Conservation (phyloP, 2,113 vertebrate genomes). For the Ophthalmotilapia sp. region DNA sequence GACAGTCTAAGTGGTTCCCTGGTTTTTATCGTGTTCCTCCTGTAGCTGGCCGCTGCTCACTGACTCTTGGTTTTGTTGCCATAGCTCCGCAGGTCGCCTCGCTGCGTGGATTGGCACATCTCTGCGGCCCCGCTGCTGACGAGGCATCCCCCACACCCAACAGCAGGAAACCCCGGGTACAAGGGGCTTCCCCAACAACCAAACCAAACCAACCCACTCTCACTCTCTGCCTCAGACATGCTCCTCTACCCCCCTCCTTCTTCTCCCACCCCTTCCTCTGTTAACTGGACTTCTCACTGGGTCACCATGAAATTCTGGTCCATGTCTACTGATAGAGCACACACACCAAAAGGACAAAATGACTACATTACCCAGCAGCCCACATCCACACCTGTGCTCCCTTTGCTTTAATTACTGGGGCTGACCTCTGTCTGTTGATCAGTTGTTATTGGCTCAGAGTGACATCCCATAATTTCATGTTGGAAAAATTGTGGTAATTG, state of each 20-base stretch:
- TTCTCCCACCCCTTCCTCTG: conserved; percentile 41
- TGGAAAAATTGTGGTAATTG: conserved; percentile 2
- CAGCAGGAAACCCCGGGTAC: conserved; percentile 51
- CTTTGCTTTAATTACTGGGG: background rate
- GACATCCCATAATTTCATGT: conserved; percentile 62
- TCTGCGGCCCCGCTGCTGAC: conserved; percentile 5
- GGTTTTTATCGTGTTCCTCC: background rate
- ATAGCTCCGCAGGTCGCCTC: conserved; percentile 40
- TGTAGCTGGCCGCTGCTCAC: conserved; percentile 9
- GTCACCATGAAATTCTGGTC: conserved; percentile 73
- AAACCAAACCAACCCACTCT: conserved; percentile 21
- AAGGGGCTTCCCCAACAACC: conserved; percentile 34
- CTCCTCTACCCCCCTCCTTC: conserved; percentile 49
- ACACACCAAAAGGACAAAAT: background rate
- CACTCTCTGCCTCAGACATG: conserved; percentile 52
- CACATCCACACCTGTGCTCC: background rate
- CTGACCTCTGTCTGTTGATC: background rate
- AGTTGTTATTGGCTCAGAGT: conserved; percentile 32
- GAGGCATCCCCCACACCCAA: conserved; percentile 11
- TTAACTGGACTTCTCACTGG: conserved; percentile 63
- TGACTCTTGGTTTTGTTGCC: conserved; percentile 57
- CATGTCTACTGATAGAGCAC: conserved; percentile 16
- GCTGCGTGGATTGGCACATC: conserved; percentile 8
- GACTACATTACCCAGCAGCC: conserved; percentile 9
- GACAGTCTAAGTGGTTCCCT: background rate